Evolutionary conservation across 2,113 vertebrate species (phyloP).

Genomic region (Dissostichus mawsoni): DNA sequence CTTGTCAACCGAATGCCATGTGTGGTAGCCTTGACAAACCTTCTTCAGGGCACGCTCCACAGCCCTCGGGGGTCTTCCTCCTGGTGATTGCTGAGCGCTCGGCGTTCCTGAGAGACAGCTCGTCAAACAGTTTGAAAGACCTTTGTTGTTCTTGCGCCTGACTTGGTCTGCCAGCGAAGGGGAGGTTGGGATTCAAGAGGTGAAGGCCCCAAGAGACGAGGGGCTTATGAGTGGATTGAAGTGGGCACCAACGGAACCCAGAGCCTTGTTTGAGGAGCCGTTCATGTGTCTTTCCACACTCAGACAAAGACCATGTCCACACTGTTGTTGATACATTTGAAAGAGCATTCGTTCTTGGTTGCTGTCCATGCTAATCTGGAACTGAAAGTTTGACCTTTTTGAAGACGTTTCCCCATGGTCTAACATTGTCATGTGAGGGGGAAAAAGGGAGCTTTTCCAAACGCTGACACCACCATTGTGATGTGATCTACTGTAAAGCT

Average conservation of each 20-base stretch:
- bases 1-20: slow-evolving; percentile 26
- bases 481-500: slow-evolving; percentile 54
- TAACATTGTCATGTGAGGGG: slow-evolving; percentile 10
- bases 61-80: slow-evolving; percentile 24
- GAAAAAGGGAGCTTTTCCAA: slow-evolving; percentile 19
- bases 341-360: not conserved
- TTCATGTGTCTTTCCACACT: slow-evolving; percentile 22
- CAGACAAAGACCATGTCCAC: not conserved
- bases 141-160: slow-evolving; percentile 50
- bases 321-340: slow-evolving; percentile 1
- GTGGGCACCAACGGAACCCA: slow-evolving; percentile 22
- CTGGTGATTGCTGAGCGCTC: slow-evolving; percentile 33
- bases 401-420: slow-evolving; percentile 11
- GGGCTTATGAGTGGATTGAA: slow-evolving; percentile 19
- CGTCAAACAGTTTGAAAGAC: slow-evolving; percentile 47
- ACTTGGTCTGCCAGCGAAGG: slow-evolving; percentile 11
- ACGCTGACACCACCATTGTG: slow-evolving; percentile 35
- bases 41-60: slow-evolving; percentile 10
- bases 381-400: slow-evolving; percentile 12
- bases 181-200: slow-evolving; percentile 13
- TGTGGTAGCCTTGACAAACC: slow-evolving; percentile 14
- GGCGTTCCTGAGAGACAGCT: slow-evolving; percentile 42
- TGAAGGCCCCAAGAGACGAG: slow-evolving; percentile 34
- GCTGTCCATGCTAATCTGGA: not conserved
- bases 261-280: slow-evolving; percentile 20